Evolutionary conservation across 2,797 vertebrate genomes (phyloP), one percentile per base, ranked within the genome.

Genomic region (Neomorphus geoffroyi): DNA sequence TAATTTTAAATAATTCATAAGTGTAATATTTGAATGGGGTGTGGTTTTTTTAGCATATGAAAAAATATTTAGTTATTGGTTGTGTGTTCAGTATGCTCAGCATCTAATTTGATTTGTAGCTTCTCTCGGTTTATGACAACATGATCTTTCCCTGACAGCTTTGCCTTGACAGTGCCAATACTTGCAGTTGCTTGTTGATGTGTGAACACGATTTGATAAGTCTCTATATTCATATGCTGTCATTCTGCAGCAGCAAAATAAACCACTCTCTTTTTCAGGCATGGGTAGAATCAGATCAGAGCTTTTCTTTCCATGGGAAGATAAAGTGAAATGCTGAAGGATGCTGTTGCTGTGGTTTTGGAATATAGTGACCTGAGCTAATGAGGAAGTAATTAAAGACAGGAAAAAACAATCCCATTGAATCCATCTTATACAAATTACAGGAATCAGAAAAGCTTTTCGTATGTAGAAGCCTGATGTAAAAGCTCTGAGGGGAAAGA

Each of bases 311-410:
- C 73, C 51, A 37, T 39, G 84, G 37, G 23, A 93, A 90, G 85
- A 67, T 51, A 57, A 92, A 77, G 30, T 67, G 80, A 90, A 94
- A 80, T 81, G 72, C 88, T 70, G 84, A 95, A 95, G 69, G 57
- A 65, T 35, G 57, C 10, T 69, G 73, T 53, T 74, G 77, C 83
- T 87, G 37, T 65, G 66, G 9, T 73, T 92, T 62, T 86, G 64
- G 72, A 95, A 46, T 54, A 80, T 77, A 88, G 41, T 77, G 79
- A 96, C 93, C 54, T 17, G 30, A 91, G 54, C 35, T 96, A 95
- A 96, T 80, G 86, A 92, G 86, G 94, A 96, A 96, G 94, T 90
- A 94, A 97, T 97, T 95, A 97, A 93, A 92, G 60, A 84, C 45
- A 94, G 87, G 93, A 96, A 96, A 91, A 97, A 96, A 92, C 50